Evolutionary conservation across 2,797 vertebrate genomes (phyloP).

Genomic region (Geotria australis): DNA sequence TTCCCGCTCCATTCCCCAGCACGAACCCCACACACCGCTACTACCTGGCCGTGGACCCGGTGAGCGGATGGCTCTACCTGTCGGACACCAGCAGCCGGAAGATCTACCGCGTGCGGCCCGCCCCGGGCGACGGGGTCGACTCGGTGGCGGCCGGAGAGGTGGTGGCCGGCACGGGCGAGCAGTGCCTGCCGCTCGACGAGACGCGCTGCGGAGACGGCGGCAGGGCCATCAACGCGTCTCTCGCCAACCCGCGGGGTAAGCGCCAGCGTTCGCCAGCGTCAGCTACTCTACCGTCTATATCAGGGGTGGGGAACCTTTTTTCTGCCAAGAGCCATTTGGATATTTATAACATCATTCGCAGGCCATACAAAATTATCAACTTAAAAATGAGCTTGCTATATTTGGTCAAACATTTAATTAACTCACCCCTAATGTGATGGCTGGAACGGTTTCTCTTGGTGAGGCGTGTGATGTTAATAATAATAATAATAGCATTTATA

Average conservation of each 20-base stretch:
- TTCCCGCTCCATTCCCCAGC: conserved; percentile 13
- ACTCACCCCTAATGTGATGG: too few relatives aligned
- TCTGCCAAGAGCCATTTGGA: too few relatives aligned
- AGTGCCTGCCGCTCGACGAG: conserved; percentile 87
- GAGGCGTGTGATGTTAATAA: too few relatives aligned
- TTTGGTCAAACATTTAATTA: too few relatives aligned
- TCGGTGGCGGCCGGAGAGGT: conserved; percentile 66
- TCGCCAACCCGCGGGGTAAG: conserved; percentile 84
- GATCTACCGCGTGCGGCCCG: conserved; percentile 68
- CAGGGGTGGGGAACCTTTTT: too few relatives aligned
- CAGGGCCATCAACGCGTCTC: conserved; percentile 62
- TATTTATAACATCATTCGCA: too few relatives aligned
- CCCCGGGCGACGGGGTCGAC: conserved; percentile 45
- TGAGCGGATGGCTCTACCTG: conserved; percentile 49
- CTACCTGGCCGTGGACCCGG: conserved; percentile 69
- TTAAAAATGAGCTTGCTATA: too few relatives aligned
- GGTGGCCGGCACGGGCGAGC: conserved; percentile 75
- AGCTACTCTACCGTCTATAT: too few relatives aligned
- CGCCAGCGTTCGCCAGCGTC: too few relatives aligned
- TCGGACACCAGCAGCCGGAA: conserved; percentile 84
- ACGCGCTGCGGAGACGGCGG: conserved; percentile 80
- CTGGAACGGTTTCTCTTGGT: too few relatives aligned
- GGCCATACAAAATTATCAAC: too few relatives aligned
- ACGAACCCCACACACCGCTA: conserved; percentile 90
- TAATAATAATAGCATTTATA: too few relatives aligned